phyloP scores from a whole-genome alignment of 2,888 invertebrate species.

The Tetanocera ferruginea region DNA sequence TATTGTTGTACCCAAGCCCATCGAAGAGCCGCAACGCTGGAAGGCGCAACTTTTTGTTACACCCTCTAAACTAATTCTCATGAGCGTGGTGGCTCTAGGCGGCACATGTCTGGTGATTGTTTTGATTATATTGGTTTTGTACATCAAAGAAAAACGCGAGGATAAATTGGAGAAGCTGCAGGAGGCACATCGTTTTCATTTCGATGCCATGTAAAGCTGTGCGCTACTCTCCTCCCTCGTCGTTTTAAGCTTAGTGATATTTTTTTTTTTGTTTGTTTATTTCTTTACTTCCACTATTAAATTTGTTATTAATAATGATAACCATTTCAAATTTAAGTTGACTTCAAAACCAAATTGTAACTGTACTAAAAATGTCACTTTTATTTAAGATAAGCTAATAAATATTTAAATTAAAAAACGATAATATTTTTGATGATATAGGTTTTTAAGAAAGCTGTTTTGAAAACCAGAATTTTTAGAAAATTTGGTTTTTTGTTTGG shows the following conservation, averaged over 20 bases:
- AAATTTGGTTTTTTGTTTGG: too few species aligned
- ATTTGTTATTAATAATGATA: background rate
- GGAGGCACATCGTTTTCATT: conserved; percentile 87
- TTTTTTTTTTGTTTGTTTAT: background rate
- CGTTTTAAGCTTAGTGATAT: conserved; percentile 3
- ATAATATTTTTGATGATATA: too few species aligned
- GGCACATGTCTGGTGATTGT: conserved; percentile 89
- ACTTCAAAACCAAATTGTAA: background rate
- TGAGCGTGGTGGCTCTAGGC: conserved; percentile 89
- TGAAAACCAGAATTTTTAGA: too few species aligned
- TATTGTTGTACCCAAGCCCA: conserved; percentile 91
- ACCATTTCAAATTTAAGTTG: too few species aligned
- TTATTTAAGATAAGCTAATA: background rate
- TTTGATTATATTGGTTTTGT: conserved; percentile 86
- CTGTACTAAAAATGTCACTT: background rate
- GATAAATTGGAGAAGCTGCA: conserved; percentile 84
- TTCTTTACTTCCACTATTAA: background rate
- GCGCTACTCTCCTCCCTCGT: background rate
- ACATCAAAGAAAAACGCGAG: conserved; percentile 90
- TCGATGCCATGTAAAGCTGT: conserved; percentile 82
- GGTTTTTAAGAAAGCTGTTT: too few species aligned
- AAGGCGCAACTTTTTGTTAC: conserved; percentile 93
- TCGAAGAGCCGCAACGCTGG: conserved; percentile 84
- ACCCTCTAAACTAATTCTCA: conserved; percentile 92
- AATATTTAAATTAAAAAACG: background rate